Conservation (phyloP, 37 sponge, comb jelly and placozoan genomes). For the Agelas oroides region DNA sequence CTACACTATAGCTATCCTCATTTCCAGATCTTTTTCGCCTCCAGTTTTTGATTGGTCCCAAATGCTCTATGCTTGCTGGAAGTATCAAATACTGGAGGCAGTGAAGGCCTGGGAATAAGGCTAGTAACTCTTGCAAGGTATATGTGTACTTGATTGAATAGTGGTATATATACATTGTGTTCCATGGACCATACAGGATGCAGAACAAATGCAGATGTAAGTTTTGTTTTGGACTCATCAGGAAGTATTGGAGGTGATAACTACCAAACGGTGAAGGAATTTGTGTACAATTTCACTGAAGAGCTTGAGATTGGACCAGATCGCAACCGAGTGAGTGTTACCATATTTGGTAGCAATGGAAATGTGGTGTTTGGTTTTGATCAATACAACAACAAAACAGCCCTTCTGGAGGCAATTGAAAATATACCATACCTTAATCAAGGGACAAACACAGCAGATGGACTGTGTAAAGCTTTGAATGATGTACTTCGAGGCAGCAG, state of each 20-base stretch:
- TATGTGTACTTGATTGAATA: no score
- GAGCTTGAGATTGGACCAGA: not conserved
- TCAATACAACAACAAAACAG: not conserved
- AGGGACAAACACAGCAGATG: conserved; percentile 22
- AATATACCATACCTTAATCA: not conserved
- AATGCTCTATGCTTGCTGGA: no score
- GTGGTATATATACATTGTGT: no score
- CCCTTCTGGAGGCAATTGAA: not conserved
- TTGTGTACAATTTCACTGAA: not conserved
- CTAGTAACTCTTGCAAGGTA: no score
- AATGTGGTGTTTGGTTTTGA: not conserved
- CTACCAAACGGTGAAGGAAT: not conserved
- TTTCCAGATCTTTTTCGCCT: no score
- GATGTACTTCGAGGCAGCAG: not conserved
- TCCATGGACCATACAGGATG: not conserved
- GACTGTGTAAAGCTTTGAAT: not conserved
- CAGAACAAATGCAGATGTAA: conserved; percentile 7
- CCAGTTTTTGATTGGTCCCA: no score
- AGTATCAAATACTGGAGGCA: no score
- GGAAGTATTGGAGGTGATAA: conserved; percentile 2
- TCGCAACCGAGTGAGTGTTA: not conserved
- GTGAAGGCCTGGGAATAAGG: no score
- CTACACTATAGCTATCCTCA: no score
- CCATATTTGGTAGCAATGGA: not conserved
- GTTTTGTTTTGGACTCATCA: conserved; percentile 21